Conservation (phyloP, 2,797 vertebrate species). For the Phoxinus dragarum region DNA sequence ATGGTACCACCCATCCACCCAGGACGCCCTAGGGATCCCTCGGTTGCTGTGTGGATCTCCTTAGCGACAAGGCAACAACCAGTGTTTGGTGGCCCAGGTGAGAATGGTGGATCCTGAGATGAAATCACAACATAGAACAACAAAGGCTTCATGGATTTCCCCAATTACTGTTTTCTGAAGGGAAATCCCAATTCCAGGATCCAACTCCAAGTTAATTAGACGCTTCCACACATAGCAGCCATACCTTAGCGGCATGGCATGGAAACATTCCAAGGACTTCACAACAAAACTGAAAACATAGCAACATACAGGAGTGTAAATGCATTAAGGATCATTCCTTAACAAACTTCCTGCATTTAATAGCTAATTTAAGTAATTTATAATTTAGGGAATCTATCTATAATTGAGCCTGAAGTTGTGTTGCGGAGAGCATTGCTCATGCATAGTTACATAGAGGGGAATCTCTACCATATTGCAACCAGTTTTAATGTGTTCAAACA, state of each 20-base stretch:
- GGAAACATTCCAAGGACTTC: slow-evolving; percentile 48
- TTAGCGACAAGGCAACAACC: slow-evolving; percentile 51
- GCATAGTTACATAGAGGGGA: background rate
- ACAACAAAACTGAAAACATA: slow-evolving; percentile 42
- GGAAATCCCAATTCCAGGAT: slow-evolving; percentile 57
- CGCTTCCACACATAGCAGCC: slow-evolving; percentile 55
- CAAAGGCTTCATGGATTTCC: slow-evolving; percentile 61
- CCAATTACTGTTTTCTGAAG: slow-evolving; percentile 64
- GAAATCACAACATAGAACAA: slow-evolving; percentile 40
- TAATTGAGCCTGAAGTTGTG: background rate
- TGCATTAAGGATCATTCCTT: background rate
- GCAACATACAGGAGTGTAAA: slow-evolving; percentile 1
- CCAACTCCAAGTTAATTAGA: slow-evolving; percentile 58
- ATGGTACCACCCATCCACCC: slow-evolving; percentile 35
- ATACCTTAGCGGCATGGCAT: slow-evolving; percentile 45
- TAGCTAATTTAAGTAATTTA: background rate
- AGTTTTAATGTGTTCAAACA: background rate
- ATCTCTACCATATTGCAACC: background rate
- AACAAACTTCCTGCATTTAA: background rate
- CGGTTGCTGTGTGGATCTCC: slow-evolving; percentile 50
- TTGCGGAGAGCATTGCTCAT: background rate
- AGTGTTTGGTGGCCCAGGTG: slow-evolving; percentile 24
- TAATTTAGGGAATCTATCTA: background rate
- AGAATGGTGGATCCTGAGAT: slow-evolving; percentile 20
- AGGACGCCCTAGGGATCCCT: slow-evolving; percentile 37